Evolutionary conservation across 2,113 vertebrate species (phyloP).

Genomic region (Takifugu flavidus): DNA sequence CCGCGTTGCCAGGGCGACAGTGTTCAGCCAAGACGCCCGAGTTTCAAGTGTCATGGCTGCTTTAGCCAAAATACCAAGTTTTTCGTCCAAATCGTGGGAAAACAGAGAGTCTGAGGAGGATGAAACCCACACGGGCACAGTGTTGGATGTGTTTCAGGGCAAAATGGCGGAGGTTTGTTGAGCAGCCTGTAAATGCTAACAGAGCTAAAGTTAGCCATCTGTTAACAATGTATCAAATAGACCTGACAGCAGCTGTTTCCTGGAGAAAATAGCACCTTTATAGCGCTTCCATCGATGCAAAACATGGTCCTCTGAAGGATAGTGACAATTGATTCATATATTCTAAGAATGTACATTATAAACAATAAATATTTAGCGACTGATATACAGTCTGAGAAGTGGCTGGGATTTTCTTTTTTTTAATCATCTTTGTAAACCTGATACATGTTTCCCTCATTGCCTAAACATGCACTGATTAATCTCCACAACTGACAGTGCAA

Average conservation of each 20-base stretch:
- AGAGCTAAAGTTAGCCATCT: not conserved
- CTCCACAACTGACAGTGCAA: constrained; percentile 54
- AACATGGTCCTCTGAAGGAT: constrained; percentile 48
- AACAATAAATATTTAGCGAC: constrained; percentile 68
- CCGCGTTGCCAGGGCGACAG: constrained; percentile 37
- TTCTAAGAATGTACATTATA: constrained; percentile 64
- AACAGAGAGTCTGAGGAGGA: not conserved
- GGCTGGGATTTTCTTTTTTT: too few species aligned
- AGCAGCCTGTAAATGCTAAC: not conserved
- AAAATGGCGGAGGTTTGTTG: constrained; percentile 53
- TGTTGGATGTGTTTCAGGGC: constrained; percentile 41
- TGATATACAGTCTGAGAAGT: constrained; percentile 11
- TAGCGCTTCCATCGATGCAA: constrained; percentile 48
- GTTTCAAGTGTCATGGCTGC: not conserved
- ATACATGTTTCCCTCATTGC: constrained; percentile 35
- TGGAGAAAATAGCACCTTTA: constrained; percentile 17
- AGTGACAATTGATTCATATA: constrained; percentile 39
- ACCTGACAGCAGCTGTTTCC: constrained; percentile 9
- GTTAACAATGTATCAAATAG: not conserved
- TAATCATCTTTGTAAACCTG: constrained; percentile 15
- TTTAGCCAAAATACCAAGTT: not conserved
- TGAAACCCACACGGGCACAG: not conserved
- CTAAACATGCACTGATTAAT: constrained; percentile 48
- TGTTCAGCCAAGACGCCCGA: not conserved
- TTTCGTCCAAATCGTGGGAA: not conserved